phyloP scores from a whole-genome alignment of 2,797 vertebrate species.

The Anolis apletophallus region DNA sequence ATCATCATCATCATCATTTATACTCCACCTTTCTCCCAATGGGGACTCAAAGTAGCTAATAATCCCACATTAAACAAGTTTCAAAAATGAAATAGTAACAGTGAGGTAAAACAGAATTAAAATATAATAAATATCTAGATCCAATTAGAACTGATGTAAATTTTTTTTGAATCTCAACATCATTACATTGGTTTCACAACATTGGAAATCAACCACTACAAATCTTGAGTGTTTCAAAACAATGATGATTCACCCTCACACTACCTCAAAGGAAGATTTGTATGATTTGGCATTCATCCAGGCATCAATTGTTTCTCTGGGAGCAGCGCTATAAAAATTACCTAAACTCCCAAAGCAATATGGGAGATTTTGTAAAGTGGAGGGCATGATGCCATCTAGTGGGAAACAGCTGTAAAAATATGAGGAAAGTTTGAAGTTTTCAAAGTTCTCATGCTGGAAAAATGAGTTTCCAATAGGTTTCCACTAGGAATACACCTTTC shows the following conservation, averaged over 20 bases:
- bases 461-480: background rate
- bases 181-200: slow-evolving; percentile 1
- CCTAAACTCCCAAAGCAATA: slow-evolving; percentile 23
- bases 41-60: no score
- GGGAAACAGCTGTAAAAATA: background rate
- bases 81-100: no score
- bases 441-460: background rate
- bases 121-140: background rate
- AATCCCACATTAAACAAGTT: no score
- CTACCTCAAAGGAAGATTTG: background rate
- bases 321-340: background rate
- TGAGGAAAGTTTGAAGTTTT: background rate
- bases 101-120: no score
- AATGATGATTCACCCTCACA: background rate
- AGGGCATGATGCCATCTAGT: slow-evolving; percentile 30
- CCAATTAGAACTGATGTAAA: background rate
- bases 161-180: slow-evolving; percentile 10
- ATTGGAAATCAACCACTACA: background rate
- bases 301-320: background rate
- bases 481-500: background rate
- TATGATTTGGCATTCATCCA: background rate
- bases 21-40: no score
- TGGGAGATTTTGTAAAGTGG: slow-evolving; percentile 24
- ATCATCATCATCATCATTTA: no score
- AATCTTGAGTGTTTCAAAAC: background rate